Conservation (phyloP, 2,113 vertebrate genomes). For the Proterorhinus semilunaris region DNA sequence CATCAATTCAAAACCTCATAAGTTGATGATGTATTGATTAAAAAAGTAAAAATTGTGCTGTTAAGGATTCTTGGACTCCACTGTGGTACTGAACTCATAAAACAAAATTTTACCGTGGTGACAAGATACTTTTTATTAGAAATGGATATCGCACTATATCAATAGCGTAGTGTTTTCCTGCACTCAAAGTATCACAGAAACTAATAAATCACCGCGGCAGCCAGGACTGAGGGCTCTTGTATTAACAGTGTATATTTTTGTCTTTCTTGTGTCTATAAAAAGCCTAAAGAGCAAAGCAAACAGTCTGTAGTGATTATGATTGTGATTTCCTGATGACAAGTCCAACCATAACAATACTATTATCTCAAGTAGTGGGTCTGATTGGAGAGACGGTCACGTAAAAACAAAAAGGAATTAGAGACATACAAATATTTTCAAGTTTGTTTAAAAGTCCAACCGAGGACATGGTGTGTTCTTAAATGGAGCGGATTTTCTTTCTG, state of each 20-base stretch:
- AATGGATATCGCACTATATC: conserved; percentile 12
- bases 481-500: conserved; percentile 39
- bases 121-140: conserved; percentile 28
- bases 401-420: conserved; percentile 43
- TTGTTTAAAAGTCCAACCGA: conserved; percentile 51
- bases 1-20: not conserved
- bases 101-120: conserved; percentile 1
- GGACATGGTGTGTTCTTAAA: conserved; percentile 35
- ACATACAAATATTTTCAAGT: conserved; percentile 34
- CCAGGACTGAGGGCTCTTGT: conserved; percentile 32
- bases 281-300: conserved; percentile 52
- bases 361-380: conserved; percentile 45
- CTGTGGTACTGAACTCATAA: conserved; percentile 15
- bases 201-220: conserved; percentile 38
- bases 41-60: not conserved
- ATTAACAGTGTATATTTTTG: conserved; percentile 44
- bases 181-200: conserved; percentile 28
- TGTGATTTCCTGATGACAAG: conserved; percentile 50
- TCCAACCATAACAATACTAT: conserved; percentile 59
- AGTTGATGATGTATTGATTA: not conserved
- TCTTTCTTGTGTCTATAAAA: conserved; percentile 45
- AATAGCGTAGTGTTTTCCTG: conserved; percentile 27
- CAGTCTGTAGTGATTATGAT: conserved; percentile 53
- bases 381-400: conserved; percentile 53
- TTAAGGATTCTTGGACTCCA: conserved; percentile 1